Conservation (phyloP, 2,888 invertebrate species). For the Spodoptera exigua region DNA sequence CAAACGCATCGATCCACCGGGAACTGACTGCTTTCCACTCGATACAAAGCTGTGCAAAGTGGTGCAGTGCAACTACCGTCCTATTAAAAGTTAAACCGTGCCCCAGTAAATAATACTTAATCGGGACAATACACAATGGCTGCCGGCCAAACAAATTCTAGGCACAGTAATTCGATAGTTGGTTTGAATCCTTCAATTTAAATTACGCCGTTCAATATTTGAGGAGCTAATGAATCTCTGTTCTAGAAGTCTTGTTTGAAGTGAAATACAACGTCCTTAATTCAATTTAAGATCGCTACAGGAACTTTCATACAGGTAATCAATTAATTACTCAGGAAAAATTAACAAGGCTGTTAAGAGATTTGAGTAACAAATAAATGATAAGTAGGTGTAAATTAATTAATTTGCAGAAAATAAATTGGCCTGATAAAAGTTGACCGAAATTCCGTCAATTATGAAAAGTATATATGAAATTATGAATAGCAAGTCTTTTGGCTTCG, state of each 20-base stretch:
- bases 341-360: slow-evolving; percentile 3
- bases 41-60: slow-evolving; percentile 36
- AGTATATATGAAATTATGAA: slow-evolving; percentile 51
- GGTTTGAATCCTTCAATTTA: slow-evolving; percentile 37
- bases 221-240: slow-evolving; percentile 30
- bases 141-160: slow-evolving; percentile 18
- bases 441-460: slow-evolving; percentile 46
- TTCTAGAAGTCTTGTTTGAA: slow-evolving; percentile 13
- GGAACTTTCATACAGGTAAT: slow-evolving; percentile 10
- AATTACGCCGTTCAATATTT: slow-evolving; percentile 39
- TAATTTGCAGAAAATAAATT: slow-evolving; percentile 34
- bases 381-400: slow-evolving; percentile 21
- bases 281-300: slow-evolving; percentile 33
- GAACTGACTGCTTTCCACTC: slow-evolving; percentile 42
- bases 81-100: slow-evolving; percentile 27
- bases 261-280: slow-evolving; percentile 18
- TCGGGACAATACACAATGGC: slow-evolving; percentile 28
- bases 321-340: slow-evolving; percentile 19
- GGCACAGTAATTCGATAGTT: slow-evolving; percentile 37
- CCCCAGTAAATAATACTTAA: slow-evolving; percentile 21
- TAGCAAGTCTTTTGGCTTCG: slow-evolving; percentile 49
- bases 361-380: slow-evolving; percentile 2
- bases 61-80: slow-evolving; percentile 38
- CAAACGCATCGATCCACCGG: slow-evolving; percentile 62
- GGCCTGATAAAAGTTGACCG: slow-evolving; percentile 34